phyloP scores from a whole-genome alignment of 2,113 vertebrate genomes.

The Glaucidium brasilianum region DNA sequence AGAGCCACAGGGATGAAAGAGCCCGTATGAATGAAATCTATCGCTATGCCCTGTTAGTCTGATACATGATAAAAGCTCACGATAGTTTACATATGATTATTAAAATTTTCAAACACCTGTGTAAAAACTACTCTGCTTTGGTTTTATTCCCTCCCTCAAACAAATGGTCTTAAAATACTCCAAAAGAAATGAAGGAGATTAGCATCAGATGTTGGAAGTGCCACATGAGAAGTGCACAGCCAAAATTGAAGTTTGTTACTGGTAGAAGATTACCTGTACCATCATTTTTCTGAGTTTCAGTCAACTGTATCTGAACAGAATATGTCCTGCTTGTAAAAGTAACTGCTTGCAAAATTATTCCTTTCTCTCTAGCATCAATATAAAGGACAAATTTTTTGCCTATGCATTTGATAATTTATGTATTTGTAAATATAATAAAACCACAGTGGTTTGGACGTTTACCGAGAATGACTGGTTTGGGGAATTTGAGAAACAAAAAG shows the following conservation, averaged over 20 bases:
- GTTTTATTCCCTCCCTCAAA: not conserved
- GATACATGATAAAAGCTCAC: not conserved
- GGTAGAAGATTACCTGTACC: not conserved
- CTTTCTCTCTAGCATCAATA: not conserved
- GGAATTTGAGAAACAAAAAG: constrained; percentile 45
- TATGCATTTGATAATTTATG: constrained; percentile 16
- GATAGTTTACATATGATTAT: not conserved
- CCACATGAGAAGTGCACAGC: not conserved
- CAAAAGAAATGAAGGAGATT: not conserved
- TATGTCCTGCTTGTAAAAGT: not conserved
- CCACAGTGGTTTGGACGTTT: constrained; percentile 20
- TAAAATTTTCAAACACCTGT: not conserved
- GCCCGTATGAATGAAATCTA: not conserved
- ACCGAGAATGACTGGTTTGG: constrained; percentile 38
- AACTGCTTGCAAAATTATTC: not conserved
- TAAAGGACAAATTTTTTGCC: not conserved
- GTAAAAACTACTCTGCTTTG: not conserved
- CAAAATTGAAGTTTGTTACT: not conserved
- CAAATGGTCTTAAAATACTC: not conserved
- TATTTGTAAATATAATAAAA: constrained; percentile 43
- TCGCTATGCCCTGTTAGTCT: not conserved
- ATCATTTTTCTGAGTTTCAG: not conserved
- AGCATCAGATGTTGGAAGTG: not conserved
- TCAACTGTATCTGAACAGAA: not conserved
- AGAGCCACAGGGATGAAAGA: not conserved